A percentile compares a stretch with the other conserved stretches of the same genome.
phyloP scores from a whole-genome alignment of 2,888 invertebrate species.

The Tetragonula carbonaria region DNA sequence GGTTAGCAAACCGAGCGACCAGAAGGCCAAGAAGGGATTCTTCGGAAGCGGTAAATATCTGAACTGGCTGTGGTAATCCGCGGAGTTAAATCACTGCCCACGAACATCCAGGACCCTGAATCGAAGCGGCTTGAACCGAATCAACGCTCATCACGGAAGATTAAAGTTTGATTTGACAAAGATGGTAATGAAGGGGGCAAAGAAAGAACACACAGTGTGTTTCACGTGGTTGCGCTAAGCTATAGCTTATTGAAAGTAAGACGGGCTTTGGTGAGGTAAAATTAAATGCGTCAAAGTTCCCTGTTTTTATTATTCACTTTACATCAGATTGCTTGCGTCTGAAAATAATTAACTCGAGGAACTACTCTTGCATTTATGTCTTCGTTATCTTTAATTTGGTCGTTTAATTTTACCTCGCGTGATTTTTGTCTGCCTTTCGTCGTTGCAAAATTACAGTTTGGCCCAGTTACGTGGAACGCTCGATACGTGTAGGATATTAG shows the following conservation, averaged over 20 bases:
- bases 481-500: not conserved
- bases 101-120: not conserved
- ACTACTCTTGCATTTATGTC: too few species aligned
- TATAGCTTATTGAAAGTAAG: too few species aligned
- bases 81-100: conserved; percentile 70
- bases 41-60: conserved; percentile 92
- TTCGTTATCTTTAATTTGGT: too few species aligned
- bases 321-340: too few species aligned
- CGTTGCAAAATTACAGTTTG: not conserved
- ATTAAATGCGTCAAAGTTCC: too few species aligned
- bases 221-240: not conserved
- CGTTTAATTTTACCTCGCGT: not conserved
- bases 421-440: not conserved
- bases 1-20: conserved; percentile 74
- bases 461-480: not conserved
- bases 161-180: not conserved
- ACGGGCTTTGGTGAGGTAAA: too few species aligned
- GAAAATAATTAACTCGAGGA: too few species aligned
- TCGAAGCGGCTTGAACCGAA: not conserved
- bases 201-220: not conserved
- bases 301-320: too few species aligned
- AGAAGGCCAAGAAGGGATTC: conserved; percentile 92
- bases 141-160: not conserved
- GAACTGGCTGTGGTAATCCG: conserved; percentile 87
- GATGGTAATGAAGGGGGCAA: not conserved